Conservation (phyloP, 2,113 vertebrate genomes). For the Romanogobio albipinnatus region DNA sequence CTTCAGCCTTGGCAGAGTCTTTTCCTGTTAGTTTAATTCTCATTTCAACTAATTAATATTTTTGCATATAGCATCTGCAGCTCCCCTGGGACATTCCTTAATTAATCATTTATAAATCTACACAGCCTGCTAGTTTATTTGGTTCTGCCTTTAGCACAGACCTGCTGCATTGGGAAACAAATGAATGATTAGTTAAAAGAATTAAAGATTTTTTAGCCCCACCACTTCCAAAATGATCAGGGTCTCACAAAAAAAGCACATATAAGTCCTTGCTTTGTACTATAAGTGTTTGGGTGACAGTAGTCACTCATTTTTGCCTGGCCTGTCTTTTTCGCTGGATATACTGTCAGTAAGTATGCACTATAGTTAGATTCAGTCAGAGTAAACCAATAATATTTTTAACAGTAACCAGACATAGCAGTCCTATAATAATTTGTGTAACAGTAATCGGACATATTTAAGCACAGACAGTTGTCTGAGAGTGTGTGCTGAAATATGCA, state of each 20-base stretch:
- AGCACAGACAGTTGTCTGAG: not conserved
- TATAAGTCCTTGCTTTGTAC: slow-evolving; percentile 69
- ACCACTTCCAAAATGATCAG: slow-evolving; percentile 71
- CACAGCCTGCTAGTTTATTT: slow-evolving; percentile 83
- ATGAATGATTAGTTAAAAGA: slow-evolving; percentile 84
- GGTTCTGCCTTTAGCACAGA: slow-evolving; percentile 80
- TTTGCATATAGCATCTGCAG: slow-evolving; percentile 80
- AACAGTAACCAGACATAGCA: too few relatives aligned
- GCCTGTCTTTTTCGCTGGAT: slow-evolving; percentile 55
- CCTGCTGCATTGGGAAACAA: slow-evolving; percentile 81
- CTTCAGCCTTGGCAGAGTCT: slow-evolving; percentile 71
- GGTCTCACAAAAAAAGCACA: slow-evolving; percentile 76
- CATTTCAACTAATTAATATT: slow-evolving; percentile 84
- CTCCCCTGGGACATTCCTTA: slow-evolving; percentile 76
- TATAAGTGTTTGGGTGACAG: slow-evolving; percentile 75
- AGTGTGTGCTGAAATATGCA: not conserved
- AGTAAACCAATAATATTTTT: too few relatives aligned
- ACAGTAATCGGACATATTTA: not conserved
- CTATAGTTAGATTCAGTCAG: not conserved
- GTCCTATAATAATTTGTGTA: not conserved
- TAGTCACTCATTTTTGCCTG: slow-evolving; percentile 67
- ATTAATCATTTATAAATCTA: slow-evolving; percentile 88
- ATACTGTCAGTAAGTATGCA: not conserved
- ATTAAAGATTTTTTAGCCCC: slow-evolving; percentile 67
- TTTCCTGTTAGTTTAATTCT: slow-evolving; percentile 84